phyloP scores from a whole-genome alignment of 2,113 vertebrate species.

The Chiloscyllium plagiosum region DNA sequence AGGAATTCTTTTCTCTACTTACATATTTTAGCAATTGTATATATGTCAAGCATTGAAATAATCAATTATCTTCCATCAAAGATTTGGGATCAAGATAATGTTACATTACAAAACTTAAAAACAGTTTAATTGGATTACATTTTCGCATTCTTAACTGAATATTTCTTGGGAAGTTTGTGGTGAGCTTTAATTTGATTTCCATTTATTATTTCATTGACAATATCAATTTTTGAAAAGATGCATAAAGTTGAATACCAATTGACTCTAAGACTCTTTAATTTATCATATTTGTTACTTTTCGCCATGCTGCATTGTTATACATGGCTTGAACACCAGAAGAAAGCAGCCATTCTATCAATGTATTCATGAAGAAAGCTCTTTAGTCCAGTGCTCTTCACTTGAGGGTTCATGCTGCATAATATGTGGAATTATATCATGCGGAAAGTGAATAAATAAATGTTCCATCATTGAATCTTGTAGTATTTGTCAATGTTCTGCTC shows the following conservation, averaged over 20 bases:
- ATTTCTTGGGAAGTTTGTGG: background rate
- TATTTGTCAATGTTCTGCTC: conserved; percentile 3
- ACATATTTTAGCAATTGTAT: background rate
- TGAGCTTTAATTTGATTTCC: background rate
- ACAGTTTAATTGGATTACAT: background rate
- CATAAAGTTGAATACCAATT: background rate
- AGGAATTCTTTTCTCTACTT: background rate
- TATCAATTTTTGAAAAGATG: background rate
- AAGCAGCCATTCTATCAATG: background rate
- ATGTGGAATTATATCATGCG: background rate
- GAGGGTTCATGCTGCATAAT: conserved; percentile 3
- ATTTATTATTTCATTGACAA: background rate
- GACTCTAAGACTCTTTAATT: background rate
- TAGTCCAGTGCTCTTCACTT: background rate
- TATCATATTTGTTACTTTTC: background rate
- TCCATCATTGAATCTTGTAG: background rate
- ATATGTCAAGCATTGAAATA: background rate
- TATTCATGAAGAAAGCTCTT: conserved; percentile 6
- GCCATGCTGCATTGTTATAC: background rate
- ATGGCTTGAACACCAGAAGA: background rate
- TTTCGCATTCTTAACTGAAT: conserved; percentile 3
- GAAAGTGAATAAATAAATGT: background rate
- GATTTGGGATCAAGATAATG: background rate
- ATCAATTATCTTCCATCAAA: background rate
- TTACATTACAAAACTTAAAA: background rate